These are phyloP conservation scores for Pararge aegeria DNA, from an alignment of 1,140 invertebrate species.

Conservation along the genomic window DNA sequence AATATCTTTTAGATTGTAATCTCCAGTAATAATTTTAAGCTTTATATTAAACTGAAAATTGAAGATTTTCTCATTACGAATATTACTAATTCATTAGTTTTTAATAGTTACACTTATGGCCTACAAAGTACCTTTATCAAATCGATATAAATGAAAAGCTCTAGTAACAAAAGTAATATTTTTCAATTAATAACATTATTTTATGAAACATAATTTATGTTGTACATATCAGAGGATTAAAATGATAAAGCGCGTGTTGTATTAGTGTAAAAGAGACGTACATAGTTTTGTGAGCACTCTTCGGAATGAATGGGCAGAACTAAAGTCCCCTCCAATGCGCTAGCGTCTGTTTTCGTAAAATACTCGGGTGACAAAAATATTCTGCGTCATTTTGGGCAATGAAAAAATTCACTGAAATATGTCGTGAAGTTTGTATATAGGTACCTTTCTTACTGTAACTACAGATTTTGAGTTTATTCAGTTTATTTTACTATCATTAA, in stretches of 20 bases:
- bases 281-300: conserved; percentile 47
- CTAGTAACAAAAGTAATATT: no score
- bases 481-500: no score
- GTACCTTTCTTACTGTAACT: not conserved
- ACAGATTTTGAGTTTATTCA: no score
- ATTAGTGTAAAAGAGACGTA: conserved; percentile 48
- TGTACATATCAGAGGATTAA: conserved; percentile 20
- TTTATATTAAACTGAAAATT: no score
- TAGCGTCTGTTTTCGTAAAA: conserved; percentile 63
- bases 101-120: no score
- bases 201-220: conserved; percentile 3
- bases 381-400: not conserved
- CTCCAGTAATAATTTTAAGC: no score
- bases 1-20: no score
- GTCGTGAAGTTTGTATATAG: not conserved
- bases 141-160: no score
- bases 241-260: conserved; percentile 21
- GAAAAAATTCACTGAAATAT: conserved; percentile 10
- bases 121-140: no score
- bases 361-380: conserved; percentile 59
- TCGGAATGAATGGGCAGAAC: conserved; percentile 60
- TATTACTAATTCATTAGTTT: no score
- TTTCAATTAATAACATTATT: conserved; percentile 16
- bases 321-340: conserved; percentile 62
- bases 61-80: no score